A percentile compares a stretch with the other conserved stretches of the same genome.
Conservation (phyloP, 2,888 invertebrate species). For the Exephanes ischioxanthus region DNA sequence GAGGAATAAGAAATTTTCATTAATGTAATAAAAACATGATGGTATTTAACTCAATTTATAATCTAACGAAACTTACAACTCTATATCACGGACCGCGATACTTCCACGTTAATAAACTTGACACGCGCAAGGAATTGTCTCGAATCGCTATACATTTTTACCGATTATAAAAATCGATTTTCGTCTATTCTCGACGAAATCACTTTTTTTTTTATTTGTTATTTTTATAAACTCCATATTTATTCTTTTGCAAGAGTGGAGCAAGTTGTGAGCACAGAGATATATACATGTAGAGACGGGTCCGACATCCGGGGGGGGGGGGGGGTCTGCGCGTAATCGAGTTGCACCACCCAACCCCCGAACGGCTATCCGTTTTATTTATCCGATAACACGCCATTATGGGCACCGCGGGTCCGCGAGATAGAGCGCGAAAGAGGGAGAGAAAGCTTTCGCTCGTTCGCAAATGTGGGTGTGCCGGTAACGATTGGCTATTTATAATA, state of each 20-base stretch:
- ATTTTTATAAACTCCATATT: neutral
- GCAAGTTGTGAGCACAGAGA: neutral
- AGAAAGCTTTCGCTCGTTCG: slow-evolving; percentile 56
- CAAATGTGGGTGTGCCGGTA: slow-evolving; percentile 82
- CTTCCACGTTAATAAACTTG: neutral
- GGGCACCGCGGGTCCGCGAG: slow-evolving; percentile 76
- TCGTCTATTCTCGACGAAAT: neutral
- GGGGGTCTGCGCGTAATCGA: slow-evolving; percentile 82
- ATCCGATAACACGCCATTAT: slow-evolving; percentile 85
- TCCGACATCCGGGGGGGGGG: slow-evolving; percentile 1
- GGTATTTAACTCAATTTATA: too few relatives aligned
- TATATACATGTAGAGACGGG: slow-evolving; percentile 12
- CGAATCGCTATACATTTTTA: neutral
- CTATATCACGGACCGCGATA: too few relatives aligned
- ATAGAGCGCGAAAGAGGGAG: slow-evolving; percentile 43
- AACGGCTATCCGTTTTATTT: slow-evolving; percentile 84
- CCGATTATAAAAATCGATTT: neutral
- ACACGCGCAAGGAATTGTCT: neutral
- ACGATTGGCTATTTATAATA: slow-evolving; percentile 85
- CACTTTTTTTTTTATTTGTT: neutral
- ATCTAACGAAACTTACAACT: too few relatives aligned
- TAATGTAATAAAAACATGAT: too few relatives aligned
- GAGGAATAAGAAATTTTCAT: too few relatives aligned
- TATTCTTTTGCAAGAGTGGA: slow-evolving; percentile 41
- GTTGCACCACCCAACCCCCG: slow-evolving; percentile 75